Evolutionary conservation across 2,797 vertebrate species (phyloP).

Genomic region (Allobates femoralis): DNA sequence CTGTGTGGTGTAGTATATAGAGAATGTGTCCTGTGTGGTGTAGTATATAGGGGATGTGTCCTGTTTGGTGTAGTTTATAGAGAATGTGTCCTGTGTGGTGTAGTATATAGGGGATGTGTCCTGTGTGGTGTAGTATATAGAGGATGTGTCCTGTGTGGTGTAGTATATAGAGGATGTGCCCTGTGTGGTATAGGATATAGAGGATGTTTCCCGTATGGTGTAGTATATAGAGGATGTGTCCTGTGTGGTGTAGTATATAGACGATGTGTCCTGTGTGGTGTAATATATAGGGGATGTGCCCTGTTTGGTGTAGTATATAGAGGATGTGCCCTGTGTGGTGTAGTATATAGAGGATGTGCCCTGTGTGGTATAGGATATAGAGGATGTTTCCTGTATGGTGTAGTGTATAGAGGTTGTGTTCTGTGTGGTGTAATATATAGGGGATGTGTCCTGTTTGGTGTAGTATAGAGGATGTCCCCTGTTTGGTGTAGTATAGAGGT

Average conservation of each 20-base stretch:
- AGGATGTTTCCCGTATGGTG: too few species aligned
- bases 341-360: not conserved
- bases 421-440: not conserved
- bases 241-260: not conserved
- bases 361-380: not conserved
- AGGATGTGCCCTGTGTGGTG: not conserved
- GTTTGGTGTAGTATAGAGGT: conserved; percentile 1
- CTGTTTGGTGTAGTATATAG: not conserved
- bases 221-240: too few species aligned
- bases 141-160: too few species aligned
- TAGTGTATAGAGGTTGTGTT: not conserved
- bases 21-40: too few species aligned
- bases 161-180: too few species aligned
- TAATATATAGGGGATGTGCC: not conserved
- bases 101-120: too few species aligned
- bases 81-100: too few species aligned
- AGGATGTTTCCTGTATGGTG: not conserved
- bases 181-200: too few species aligned
- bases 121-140: too few species aligned
- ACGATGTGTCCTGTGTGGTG: not conserved
- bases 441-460: not conserved
- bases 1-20: too few species aligned
- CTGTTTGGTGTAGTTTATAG: too few species aligned
- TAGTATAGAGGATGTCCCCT: not conserved
- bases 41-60: too few species aligned